phyloP scores from a whole-genome alignment of 2,888 invertebrate genomes.

The Eurytoma adleriae region DNA sequence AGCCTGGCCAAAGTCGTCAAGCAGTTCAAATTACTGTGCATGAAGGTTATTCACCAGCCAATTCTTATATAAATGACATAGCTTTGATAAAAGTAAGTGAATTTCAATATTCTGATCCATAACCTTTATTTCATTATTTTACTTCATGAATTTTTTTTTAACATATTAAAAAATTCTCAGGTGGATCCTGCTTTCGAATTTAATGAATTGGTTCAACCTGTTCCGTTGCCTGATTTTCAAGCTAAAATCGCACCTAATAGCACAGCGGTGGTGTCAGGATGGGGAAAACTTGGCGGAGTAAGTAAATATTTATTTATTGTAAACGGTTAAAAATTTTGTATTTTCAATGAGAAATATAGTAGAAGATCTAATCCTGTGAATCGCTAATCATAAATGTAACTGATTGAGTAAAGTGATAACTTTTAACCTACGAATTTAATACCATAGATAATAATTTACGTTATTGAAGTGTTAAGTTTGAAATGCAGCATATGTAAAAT shows the following conservation, averaged over 20 bases:
- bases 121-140: neutral
- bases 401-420: no score
- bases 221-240: conserved; percentile 38
- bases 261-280: conserved; percentile 42
- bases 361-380: no score
- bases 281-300: conserved; percentile 41
- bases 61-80: conserved; percentile 66
- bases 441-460: no score
- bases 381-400: no score
- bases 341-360: neutral
- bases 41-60: conserved; percentile 26
- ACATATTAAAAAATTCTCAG: neutral
- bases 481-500: no score
- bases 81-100: conserved; percentile 65
- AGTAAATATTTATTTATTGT: conserved; percentile 1
- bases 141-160: neutral
- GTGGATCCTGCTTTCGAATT: conserved; percentile 6
- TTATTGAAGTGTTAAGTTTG: no score
- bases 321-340: no score
- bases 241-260: conserved; percentile 15
- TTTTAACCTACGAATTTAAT: no score
- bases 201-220: conserved; percentile 5
- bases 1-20: conserved; percentile 39
- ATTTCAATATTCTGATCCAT: neutral
- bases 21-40: conserved; percentile 58